Evolutionary conservation across 2,113 vertebrate species (phyloP), one percentile per base, ranked within the genome.

Genomic region (Plecotus auritus): DNA sequence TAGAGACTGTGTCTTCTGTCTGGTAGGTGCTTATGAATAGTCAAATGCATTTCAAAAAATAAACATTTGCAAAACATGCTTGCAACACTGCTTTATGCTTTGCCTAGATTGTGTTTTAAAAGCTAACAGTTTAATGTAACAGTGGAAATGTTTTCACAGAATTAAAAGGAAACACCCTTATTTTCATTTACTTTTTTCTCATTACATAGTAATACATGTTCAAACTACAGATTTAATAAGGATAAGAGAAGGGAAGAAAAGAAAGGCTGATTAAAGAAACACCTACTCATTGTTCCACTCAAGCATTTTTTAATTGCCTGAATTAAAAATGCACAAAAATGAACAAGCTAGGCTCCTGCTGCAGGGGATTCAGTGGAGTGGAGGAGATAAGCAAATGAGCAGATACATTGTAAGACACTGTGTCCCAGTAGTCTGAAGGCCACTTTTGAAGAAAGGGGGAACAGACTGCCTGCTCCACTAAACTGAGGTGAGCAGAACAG

Each of bases 161-260:
- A 77, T 74, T 72, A 90, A 93, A 88, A 20, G 90, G 69, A 85
- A 95, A 85, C 23, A 73, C 2, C 5, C 5, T 26, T 67, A 35
- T 77, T 83, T 93, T 89, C 67, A 85, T 54, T 35, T 61, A 94
- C 45, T 49, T 61, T 72, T 67, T 93, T 42, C 59, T 54, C 72
- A 40, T 90, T 90, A 78, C 17, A n/a, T 92, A 93, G 86, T 74
- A 92, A 88, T n/a, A 54, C 30, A 86, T 26, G 9, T 64, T 72
- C 40, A 56, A 82, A 45, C 42, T 90, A 56, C 95, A 95, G 49
- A 87, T 47, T 89, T 86, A 67, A 22, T 94, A 85, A 90, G 64
- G 51, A 56, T 76, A 76, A 73, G 67, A 54, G 30, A 93, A 74
- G 42, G 26, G 8, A 30, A 32, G 1, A 5, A 2, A 32, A 7